These are phyloP conservation scores for Drosophila bipectinata DNA, from an alignment of 1,140 invertebrate species.

Conservation along the genomic window DNA sequence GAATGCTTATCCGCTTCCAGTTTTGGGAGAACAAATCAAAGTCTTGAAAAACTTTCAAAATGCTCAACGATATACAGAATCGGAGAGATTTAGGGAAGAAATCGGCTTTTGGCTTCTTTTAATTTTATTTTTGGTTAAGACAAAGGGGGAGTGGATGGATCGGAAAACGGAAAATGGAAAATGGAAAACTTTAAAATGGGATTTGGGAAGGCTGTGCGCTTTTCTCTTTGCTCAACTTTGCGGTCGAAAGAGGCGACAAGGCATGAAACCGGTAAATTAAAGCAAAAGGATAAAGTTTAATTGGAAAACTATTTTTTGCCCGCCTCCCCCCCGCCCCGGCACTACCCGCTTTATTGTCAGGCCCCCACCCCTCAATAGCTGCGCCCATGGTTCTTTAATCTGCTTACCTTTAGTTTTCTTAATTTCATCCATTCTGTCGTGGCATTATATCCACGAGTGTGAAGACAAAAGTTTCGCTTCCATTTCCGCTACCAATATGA, in stretches of 20 bases:
- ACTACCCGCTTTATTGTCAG: neutral
- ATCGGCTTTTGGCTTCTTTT: conserved; percentile 28
- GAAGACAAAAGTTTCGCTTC: conserved; percentile 78
- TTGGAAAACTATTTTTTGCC: conserved; percentile 83
- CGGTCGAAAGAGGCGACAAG: conserved; percentile 84
- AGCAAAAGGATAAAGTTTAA: conserved; percentile 84
- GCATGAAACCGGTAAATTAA: conserved; percentile 84
- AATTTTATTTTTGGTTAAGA: conserved; percentile 1
- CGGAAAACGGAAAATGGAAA: conserved; percentile 47
- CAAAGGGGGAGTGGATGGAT: neutral
- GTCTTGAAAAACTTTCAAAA: conserved; percentile 44
- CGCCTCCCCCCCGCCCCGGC: conserved; percentile 8
- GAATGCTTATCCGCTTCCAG: conserved; percentile 42
- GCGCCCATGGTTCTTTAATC: conserved; percentile 64
- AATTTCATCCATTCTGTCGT: conserved; percentile 78
- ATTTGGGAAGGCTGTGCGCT: conserved; percentile 54
- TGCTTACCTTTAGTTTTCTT: conserved; percentile 82
- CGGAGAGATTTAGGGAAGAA: conserved; percentile 52
- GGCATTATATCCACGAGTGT: conserved; percentile 75
- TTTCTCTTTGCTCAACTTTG: conserved; percentile 60
- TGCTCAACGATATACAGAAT: conserved; percentile 36
- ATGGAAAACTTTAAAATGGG: conserved; percentile 75
- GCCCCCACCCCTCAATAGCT: neutral
- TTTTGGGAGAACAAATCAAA: conserved; percentile 20
- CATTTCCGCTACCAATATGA: conserved; percentile 81